These are phyloP conservation scores for Tetraodon nigroviridis DNA, from an alignment of 2,113 vertebrate genomes.

Conservation along the genomic window DNA sequence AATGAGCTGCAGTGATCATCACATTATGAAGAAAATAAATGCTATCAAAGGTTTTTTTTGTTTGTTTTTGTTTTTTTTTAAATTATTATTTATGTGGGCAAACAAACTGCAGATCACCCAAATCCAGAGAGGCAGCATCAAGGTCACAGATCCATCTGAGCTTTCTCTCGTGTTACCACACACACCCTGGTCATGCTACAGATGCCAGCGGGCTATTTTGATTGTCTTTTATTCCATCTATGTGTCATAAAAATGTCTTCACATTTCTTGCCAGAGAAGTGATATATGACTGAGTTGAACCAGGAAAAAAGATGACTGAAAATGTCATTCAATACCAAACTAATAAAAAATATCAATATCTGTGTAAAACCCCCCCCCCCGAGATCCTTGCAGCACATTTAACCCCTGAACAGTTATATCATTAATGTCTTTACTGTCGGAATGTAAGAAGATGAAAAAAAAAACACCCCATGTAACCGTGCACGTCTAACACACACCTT, in stretches of 20 bases:
- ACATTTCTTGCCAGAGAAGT: conserved; percentile 20
- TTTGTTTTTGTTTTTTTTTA: too few species aligned
- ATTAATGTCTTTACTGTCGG: too few species aligned
- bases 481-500: too few species aligned
- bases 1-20: background rate
- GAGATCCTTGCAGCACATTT: too few species aligned
- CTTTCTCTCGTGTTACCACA: background rate
- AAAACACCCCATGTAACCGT: too few species aligned
- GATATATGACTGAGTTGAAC: conserved; percentile 24
- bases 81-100: background rate
- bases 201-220: background rate
- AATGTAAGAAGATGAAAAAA: too few species aligned
- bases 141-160: conserved; percentile 37
- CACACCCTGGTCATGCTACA: background rate
- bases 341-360: too few species aligned
- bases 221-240: background rate
- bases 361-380: too few species aligned
- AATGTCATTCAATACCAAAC: too few species aligned
- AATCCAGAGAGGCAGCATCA: conserved; percentile 15
- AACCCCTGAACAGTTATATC: too few species aligned
- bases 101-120: background rate
- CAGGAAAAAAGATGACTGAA: too few species aligned
- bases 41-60: too few species aligned
- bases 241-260: background rate
- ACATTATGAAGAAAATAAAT: background rate